Evolutionary conservation across 2,797 vertebrate genomes (phyloP).

Genomic region (Myotis myotis): DNA sequence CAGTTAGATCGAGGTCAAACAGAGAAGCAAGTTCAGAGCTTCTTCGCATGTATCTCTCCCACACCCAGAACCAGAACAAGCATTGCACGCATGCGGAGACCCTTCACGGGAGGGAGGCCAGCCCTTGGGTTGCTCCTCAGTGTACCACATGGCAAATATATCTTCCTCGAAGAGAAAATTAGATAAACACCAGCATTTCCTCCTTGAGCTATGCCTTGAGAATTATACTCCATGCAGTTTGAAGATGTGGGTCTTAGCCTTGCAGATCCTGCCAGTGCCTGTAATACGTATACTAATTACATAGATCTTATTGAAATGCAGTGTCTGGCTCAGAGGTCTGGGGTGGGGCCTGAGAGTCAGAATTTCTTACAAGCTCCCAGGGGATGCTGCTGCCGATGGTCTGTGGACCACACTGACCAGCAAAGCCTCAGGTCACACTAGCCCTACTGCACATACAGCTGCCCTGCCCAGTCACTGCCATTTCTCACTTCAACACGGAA

Average conservation of each 20-base stretch:
- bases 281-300: neutral
- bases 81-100: neutral
- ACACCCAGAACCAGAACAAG: neutral
- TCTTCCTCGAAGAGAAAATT: neutral
- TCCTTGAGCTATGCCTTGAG: neutral
- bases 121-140: neutral
- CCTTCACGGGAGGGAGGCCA: neutral
- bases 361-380: neutral
- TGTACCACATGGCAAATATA: too few relatives aligned
- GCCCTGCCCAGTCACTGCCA: neutral
- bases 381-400: neutral
- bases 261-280: neutral
- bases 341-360: neutral
- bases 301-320: neutral
- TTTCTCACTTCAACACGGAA: slow-evolving; percentile 46
- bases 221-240: neutral
- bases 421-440: neutral
- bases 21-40: neutral
- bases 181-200: neutral
- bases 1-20: neutral
- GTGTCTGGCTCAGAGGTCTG: neutral
- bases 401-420: neutral
- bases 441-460: neutral
- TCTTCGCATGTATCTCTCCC: neutral
- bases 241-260: neutral